Evolutionary conservation across 2,113 vertebrate species (phyloP).

Genomic region (Percina caprodes): DNA sequence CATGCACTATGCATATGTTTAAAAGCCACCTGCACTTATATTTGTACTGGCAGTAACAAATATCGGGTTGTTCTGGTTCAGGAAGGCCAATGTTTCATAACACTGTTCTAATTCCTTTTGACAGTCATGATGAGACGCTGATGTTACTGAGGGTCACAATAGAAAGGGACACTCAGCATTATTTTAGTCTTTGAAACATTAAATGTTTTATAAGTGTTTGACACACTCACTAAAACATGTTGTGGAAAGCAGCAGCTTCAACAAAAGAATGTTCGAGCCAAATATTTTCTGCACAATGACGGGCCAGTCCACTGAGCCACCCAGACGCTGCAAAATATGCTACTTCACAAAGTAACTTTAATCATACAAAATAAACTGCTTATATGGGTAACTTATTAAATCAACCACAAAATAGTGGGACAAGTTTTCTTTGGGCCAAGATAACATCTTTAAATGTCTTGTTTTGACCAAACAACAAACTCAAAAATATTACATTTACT

Average conservation of each 20-base stretch:
- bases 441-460: neutral
- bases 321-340: neutral
- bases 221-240: neutral
- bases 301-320: neutral
- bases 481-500: neutral
- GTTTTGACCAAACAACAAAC: neutral
- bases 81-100: neutral
- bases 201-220: neutral
- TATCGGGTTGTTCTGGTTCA: slow-evolving; percentile 14
- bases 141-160: neutral
- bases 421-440: neutral
- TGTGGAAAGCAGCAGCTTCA: neutral
- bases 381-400: neutral
- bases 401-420: neutral
- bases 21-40: neutral
- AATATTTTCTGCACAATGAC: neutral
- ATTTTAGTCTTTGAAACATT: neutral
- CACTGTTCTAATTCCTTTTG: neutral
- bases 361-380: neutral
- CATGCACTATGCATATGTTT: too few relatives aligned
- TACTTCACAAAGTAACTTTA: neutral
- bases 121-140: neutral
- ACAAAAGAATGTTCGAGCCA: slow-evolving; percentile 28
- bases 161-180: neutral
- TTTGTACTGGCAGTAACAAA: slow-evolving; percentile 23